Evolutionary conservation across 2,888 invertebrate genomes (phyloP), one percentile per base, ranked within the genome.

Genomic region (Drosophila hawaiiensis): DNA sequence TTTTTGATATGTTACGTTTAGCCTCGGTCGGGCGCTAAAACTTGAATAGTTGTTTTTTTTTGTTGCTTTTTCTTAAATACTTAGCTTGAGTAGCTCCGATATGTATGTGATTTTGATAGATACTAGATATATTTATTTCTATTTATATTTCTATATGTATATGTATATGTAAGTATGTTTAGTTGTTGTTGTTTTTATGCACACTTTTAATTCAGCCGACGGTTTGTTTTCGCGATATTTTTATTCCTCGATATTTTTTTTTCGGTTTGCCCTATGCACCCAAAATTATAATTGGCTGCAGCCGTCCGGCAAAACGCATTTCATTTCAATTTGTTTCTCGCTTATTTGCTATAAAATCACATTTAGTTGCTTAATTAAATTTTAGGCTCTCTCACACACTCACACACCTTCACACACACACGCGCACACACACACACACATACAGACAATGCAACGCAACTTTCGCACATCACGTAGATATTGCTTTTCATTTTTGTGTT

Each of bases 291-390:
- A 62, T 49, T 47, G 39, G 37, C 10, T 41, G 37, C 43, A 58
- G 63, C 49, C 64, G 35, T 43, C 53, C 62, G 60, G 63, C 55
- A 55, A 68, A 62, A 71, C 63, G 83, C 86, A 83, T 82, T 76
- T 69, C 71, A 66, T 84, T 72, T 65, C 74, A 76, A 80, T 74
- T 77, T 83, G 55, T 73, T 78, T 65, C 74, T 76, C 73, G 78
- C 90, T 92, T 92, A 92, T 73, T 61, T 64, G 85, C 92, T 92
- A 82, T 91, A 91, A 92, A 92, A 92, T 92, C 91, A 92, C 92
- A 92, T 92, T 92, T 89, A 92, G 92, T 92, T 92, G 87, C 92
- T 92, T 92, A 91, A 88, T 91, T 89, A 89, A 89, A 74, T 78
- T 90, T 70, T 76, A 87, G 76, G 60, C 70, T 68, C 70, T 60